A percentile compares a stretch with the other conserved stretches of the same genome.
These are phyloP conservation scores for Cryptotis parvus DNA, from an alignment of 2,113 vertebrate species.

Conservation along the genomic window DNA sequence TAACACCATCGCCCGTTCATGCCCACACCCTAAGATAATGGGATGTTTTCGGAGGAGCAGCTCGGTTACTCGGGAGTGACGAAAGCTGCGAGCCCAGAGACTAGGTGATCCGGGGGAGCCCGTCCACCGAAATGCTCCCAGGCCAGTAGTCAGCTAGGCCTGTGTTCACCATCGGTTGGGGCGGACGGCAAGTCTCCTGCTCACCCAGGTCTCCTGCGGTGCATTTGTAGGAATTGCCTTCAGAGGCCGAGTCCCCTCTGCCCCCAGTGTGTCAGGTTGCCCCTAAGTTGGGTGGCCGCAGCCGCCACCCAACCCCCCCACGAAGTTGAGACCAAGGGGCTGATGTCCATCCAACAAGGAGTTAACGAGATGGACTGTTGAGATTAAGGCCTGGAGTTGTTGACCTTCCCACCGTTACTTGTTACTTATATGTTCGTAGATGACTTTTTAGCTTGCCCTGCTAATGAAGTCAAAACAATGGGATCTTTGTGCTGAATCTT, in stretches of 20 bases:
- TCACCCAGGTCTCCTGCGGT: background rate
- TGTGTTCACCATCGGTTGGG: no score
- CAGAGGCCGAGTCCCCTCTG: background rate
- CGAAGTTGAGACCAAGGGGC: background rate
- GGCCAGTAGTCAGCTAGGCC: no score
- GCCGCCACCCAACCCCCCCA: background rate
- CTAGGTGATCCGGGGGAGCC: background rate
- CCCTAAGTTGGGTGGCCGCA: background rate
- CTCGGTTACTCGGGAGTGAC: no score
- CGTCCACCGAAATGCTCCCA: background rate
- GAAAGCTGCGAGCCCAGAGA: no score
- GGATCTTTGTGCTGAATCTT: background rate
- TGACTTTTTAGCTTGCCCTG: background rate
- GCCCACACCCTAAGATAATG: conserved; percentile 17
- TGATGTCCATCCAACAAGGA: background rate
- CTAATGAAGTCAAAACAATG: conserved; percentile 19
- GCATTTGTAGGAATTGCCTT: background rate
- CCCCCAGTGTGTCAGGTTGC: background rate
- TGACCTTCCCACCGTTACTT: background rate
- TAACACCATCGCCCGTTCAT: background rate
- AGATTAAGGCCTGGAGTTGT: background rate
- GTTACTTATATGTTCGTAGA: conserved; percentile 19
- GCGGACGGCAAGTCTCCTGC: no score
- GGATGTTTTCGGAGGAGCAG: no score
- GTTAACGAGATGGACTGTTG: background rate